Conservation (phyloP, 2,888 invertebrate species). For the Brachyptera risi region DNA sequence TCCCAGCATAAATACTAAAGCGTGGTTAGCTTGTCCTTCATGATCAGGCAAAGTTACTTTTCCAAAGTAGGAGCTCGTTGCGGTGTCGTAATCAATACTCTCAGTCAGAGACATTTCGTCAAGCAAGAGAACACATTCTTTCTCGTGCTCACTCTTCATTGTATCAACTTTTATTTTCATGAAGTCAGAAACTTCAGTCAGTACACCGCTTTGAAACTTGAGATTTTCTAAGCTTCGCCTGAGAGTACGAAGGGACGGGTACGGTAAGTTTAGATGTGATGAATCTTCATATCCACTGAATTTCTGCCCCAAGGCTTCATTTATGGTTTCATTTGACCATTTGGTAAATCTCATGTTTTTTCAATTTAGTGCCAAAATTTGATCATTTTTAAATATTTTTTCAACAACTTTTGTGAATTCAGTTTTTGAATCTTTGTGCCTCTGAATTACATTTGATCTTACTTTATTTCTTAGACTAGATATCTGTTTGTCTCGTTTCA, state of each 20-base stretch:
- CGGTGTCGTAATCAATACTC: not conserved
- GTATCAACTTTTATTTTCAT: not conserved
- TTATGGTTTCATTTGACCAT: constrained; percentile 1
- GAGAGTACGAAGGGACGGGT: not conserved
- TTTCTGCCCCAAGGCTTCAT: not conserved
- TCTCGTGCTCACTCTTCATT: not conserved
- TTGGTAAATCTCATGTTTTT: not conserved
- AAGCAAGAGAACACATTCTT: no score
- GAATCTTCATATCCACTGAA: not conserved
- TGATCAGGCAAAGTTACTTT: constrained; percentile 12
- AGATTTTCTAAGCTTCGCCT: not conserved
- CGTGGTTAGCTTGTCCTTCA: constrained; percentile 34
- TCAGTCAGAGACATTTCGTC: not conserved
- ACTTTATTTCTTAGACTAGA: no score
- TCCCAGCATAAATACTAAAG: constrained; percentile 37
- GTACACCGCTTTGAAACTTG: not conserved
- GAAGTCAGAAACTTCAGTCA: not conserved
- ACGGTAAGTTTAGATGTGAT: not conserved
- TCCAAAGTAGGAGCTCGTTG: not conserved
- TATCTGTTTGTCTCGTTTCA: no score
- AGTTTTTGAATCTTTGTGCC: no score
- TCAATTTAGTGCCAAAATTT: not conserved
- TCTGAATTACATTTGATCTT: no score
- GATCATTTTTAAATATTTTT: not conserved
- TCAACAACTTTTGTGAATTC: no score